Conservation (phyloP, 2,797 vertebrate species). For the Arctocebus calabarensis region DNA sequence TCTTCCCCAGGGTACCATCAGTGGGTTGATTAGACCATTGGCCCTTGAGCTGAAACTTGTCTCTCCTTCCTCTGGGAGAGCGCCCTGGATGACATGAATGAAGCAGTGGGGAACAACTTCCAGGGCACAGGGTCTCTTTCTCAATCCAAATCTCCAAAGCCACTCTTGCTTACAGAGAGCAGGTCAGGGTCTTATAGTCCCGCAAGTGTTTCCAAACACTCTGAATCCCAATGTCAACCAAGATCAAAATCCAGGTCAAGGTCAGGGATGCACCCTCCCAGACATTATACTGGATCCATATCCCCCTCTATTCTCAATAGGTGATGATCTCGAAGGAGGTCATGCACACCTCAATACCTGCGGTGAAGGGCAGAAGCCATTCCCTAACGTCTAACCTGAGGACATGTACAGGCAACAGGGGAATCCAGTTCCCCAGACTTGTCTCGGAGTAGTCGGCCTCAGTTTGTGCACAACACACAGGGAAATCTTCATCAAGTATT, state of each 20-base stretch:
- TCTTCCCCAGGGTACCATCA: too few species aligned
- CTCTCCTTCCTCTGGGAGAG: too few species aligned
- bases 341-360: conserved; percentile 92
- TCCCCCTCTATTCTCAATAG: too few species aligned
- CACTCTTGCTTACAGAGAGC: conserved; percentile 92
- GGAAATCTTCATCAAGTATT: conserved; percentile 95
- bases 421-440: conserved; percentile 95
- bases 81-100: too few species aligned
- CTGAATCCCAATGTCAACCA: conserved; percentile 91
- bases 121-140: conserved; percentile 89
- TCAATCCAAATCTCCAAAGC: conserved; percentile 93
- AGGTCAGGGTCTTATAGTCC: conserved; percentile 92
- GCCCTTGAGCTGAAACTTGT: too few species aligned
- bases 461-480: conserved; percentile 96
- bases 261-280: conserved; percentile 92
- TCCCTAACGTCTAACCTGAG: conserved; percentile 93
- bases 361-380: conserved; percentile 91
- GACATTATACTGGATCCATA: conserved; percentile 90
- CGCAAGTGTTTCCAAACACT: conserved; percentile 91
- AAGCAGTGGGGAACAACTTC: too few species aligned
- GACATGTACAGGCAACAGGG: conserved; percentile 92
- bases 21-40: too few species aligned
- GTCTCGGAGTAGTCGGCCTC: conserved; percentile 95
- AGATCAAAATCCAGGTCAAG: conserved; percentile 94
- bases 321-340: conserved; percentile 86